Evolutionary conservation across 2,797 vertebrate genomes (phyloP).

Genomic region (Phoxinus dragarum): DNA sequence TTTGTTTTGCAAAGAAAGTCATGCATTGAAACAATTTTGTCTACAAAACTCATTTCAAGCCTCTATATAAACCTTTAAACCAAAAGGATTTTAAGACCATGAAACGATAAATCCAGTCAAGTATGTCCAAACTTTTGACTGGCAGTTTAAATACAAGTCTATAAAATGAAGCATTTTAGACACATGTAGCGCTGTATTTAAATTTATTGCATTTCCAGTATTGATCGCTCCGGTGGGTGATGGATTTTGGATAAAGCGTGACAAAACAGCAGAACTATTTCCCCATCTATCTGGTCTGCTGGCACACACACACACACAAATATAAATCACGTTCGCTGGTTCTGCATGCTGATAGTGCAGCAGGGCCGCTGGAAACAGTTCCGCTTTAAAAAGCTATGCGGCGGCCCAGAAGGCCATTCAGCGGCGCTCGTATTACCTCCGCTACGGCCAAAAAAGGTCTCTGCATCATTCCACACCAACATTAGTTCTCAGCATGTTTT

Average conservation of each 20-base stretch:
- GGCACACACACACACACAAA: constrained; percentile 17
- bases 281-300: constrained; percentile 15
- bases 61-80: not conserved
- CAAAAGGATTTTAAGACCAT: not conserved
- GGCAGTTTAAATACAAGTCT: constrained; percentile 19
- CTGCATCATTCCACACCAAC: constrained; percentile 19
- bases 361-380: constrained; percentile 19
- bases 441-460: constrained; percentile 20
- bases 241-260: constrained; percentile 38
- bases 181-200: not conserved
- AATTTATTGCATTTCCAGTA: constrained; percentile 31
- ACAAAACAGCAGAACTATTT: constrained; percentile 41
- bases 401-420: constrained; percentile 23
- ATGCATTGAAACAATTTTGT: not conserved
- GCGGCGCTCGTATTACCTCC: constrained; percentile 22
- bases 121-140: constrained; percentile 13
- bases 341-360: constrained; percentile 27
- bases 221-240: constrained; percentile 17
- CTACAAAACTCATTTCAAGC: constrained; percentile 18
- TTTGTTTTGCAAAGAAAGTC: not conserved
- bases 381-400: constrained; percentile 6
- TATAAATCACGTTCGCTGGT: constrained; percentile 23
- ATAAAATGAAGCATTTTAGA: constrained; percentile 30
- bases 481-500: constrained; percentile 29
- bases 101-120: constrained; percentile 4